Conservation (phyloP, 2,888 invertebrate species). For the Diaperis boleti region DNA sequence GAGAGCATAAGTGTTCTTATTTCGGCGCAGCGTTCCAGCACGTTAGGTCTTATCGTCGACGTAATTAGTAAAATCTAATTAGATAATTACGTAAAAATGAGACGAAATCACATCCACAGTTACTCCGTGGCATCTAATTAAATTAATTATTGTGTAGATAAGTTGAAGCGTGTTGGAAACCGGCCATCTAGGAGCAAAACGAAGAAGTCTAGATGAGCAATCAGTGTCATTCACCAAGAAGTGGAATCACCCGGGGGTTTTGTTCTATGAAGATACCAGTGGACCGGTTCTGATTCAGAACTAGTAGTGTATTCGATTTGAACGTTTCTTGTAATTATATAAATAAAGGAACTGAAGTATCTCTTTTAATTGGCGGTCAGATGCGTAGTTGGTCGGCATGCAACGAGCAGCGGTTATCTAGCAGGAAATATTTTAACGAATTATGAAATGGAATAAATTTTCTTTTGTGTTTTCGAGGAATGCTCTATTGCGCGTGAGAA, state of each 20-base stretch:
- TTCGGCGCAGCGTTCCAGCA: slow-evolving; percentile 5
- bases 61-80: slow-evolving; percentile 46
- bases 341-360: slow-evolving; percentile 51
- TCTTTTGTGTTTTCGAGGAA: slow-evolving; percentile 25
- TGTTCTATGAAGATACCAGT: slow-evolving; percentile 41
- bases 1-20: slow-evolving; percentile 2
- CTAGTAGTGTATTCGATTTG: slow-evolving; percentile 45
- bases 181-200: slow-evolving; percentile 32
- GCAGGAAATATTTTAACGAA: slow-evolving; percentile 52
- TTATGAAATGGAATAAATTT: slow-evolving; percentile 47
- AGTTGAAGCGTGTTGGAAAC: slow-evolving; percentile 33
- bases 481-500: slow-evolving; percentile 26
- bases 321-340: slow-evolving; percentile 51
- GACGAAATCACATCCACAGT: slow-evolving; percentile 43
- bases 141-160: slow-evolving; percentile 43
- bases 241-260: slow-evolving; percentile 47
- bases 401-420: slow-evolving; percentile 47
- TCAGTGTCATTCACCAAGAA: slow-evolving; percentile 51
- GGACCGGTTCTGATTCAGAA: slow-evolving; percentile 51
- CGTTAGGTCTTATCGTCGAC: slow-evolving; percentile 38
- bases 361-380: slow-evolving; percentile 50
- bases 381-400: slow-evolving; percentile 46
- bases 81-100: slow-evolving; percentile 46
- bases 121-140: slow-evolving; percentile 44
- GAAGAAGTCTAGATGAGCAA: slow-evolving; percentile 46